Conservation (phyloP, 2,888 invertebrate genomes). For the Aradus depressus region DNA sequence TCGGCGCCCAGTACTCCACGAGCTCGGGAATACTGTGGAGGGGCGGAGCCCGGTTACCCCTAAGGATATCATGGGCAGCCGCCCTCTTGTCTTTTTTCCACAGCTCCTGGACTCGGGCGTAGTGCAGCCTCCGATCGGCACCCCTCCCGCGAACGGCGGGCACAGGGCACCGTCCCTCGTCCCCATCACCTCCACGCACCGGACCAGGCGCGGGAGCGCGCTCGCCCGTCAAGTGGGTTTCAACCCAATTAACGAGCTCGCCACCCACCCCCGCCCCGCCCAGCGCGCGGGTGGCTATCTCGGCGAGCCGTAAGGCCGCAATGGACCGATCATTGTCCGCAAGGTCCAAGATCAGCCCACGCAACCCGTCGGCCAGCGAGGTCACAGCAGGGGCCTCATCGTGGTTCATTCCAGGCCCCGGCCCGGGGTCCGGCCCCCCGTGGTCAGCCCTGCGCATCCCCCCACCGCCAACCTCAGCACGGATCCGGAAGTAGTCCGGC, state of each 20-base stretch:
- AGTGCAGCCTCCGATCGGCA: background rate
- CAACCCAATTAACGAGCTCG: background rate
- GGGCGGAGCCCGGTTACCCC: background rate
- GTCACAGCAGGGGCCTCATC: background rate
- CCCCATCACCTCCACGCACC: background rate
- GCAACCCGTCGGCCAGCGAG: background rate
- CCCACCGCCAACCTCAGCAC: too few species aligned
- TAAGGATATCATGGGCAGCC: background rate
- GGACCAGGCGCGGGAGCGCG: background rate
- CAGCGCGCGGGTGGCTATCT: too few species aligned
- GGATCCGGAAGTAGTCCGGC: background rate
- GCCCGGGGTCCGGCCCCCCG: background rate
- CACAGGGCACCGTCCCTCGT: too few species aligned
- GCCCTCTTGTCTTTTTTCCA: constrained; percentile 3
- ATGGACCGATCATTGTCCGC: background rate
- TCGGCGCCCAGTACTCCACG: background rate
- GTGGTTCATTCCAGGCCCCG: background rate
- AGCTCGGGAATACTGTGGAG: background rate
- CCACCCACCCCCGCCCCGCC: too few species aligned
- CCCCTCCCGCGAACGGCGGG: background rate
- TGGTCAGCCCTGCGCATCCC: too few species aligned
- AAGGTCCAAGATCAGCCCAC: background rate
- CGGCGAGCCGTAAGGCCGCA: too few species aligned
- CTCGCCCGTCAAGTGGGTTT: background rate
- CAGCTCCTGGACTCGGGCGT: background rate